A percentile compares a stretch with the other conserved stretches of the same genome.
Evolutionary conservation across 2,888 invertebrate species (phyloP).

Genomic region (Oscheius sp.): DNA sequence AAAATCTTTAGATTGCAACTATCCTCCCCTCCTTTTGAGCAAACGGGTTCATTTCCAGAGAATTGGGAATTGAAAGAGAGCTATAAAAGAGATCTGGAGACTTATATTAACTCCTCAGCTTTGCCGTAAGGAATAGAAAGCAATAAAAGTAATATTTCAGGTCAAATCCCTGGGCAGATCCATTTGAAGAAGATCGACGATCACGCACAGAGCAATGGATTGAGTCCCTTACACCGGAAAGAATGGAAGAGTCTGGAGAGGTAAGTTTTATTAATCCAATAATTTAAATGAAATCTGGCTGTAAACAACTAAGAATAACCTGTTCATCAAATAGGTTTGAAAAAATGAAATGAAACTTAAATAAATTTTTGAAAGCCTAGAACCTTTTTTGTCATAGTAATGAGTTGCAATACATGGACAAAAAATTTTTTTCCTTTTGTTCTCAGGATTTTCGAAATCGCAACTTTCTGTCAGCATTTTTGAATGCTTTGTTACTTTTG

Average conservation of each 20-base stretch:
- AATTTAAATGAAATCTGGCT: too few relatives aligned
- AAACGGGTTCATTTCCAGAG: neutral
- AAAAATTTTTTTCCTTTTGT: too few relatives aligned
- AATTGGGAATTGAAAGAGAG: conserved; percentile 13
- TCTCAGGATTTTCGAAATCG: too few relatives aligned
- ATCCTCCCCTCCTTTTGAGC: neutral
- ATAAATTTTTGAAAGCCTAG: too few relatives aligned
- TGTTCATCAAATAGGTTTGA: too few relatives aligned
- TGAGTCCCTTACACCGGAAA: conserved; percentile 33
- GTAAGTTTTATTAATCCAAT: too few relatives aligned
- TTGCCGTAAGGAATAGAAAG: neutral
- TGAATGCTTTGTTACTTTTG: too few relatives aligned
- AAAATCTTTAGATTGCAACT: conserved; percentile 7
- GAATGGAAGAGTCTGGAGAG: neutral
- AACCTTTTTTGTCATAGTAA: too few relatives aligned
- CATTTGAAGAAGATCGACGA: conserved; percentile 41
- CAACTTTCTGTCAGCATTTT: too few relatives aligned
- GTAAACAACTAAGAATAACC: too few relatives aligned
- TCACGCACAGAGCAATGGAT: conserved; percentile 49
- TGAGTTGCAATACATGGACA: too few relatives aligned
- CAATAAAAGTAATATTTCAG: neutral
- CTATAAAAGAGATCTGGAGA: conserved; percentile 16
- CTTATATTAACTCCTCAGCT: neutral
- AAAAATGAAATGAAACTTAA: too few relatives aligned
- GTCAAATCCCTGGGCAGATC: conserved; percentile 44